A percentile compares a stretch with the other conserved stretches of the same genome.
These are phyloP conservation scores for Clamator glandarius DNA, from an alignment of 2,797 vertebrate genomes.

Conservation along the genomic window DNA sequence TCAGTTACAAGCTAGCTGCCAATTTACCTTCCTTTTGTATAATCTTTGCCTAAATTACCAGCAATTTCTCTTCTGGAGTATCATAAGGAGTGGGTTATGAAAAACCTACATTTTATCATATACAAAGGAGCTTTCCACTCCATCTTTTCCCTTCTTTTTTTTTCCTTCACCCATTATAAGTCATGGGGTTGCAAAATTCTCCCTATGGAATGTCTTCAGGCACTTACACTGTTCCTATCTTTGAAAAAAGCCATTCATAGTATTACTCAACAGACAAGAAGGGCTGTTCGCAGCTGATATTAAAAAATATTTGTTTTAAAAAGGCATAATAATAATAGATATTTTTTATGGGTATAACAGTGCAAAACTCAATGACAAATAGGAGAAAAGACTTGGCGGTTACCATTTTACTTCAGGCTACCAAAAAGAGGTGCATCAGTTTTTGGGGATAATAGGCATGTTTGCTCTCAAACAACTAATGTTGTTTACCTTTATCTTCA, in stretches of 20 bases:
- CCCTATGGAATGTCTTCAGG: background rate
- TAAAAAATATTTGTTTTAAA: background rate
- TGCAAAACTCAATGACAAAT: background rate
- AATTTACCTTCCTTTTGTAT: background rate
- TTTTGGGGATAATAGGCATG: background rate
- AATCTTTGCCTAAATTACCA: background rate
- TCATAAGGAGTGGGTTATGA: background rate
- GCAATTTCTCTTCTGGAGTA: background rate
- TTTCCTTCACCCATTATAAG: background rate
- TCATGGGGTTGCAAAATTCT: background rate
- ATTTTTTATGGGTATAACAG: background rate
- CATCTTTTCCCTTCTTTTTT: background rate
- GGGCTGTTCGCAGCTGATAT: background rate
- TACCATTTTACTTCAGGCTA: background rate
- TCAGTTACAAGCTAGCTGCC: background rate
- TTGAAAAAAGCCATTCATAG: background rate
- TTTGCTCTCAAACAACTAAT: background rate
- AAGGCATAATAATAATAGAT: background rate
- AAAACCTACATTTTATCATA: background rate
- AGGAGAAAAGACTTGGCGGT: background rate
- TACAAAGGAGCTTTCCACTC: background rate
- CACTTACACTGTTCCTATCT: background rate
- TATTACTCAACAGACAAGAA: background rate
- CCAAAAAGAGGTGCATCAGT: rapidly evolving
- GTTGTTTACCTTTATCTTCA: background rate